Evolutionary conservation across 1,140 invertebrate genomes (phyloP).

Genomic region (Drosophila sucinea): DNA sequence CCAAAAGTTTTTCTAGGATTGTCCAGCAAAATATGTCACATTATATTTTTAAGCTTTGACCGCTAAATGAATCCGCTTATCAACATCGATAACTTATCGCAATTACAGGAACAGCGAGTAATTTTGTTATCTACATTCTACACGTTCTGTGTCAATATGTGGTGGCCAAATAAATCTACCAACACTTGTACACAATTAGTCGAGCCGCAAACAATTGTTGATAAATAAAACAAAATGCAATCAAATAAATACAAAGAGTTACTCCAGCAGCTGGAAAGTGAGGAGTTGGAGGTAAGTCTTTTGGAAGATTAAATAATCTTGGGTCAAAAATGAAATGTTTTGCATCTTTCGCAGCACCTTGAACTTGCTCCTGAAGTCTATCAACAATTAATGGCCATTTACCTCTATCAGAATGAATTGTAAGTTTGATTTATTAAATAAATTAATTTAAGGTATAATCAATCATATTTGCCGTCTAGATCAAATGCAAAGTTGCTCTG

Average conservation of each 20-base stretch:
- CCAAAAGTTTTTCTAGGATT: too few species aligned
- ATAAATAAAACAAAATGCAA: conserved; percentile 58
- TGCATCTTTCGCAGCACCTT: conserved; percentile 38
- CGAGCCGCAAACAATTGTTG: background rate
- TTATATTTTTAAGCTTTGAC: too few species aligned
- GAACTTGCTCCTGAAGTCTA: conserved; percentile 53
- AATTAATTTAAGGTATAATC: background rate
- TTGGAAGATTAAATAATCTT: background rate
- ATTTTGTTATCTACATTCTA: too few species aligned
- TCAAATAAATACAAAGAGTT: conserved; percentile 57
- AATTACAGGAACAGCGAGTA: too few species aligned
- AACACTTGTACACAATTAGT: background rate
- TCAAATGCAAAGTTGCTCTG: conserved; percentile 63
- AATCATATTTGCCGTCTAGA: conserved; percentile 20
- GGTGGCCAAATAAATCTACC: background rate
- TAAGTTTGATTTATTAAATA: conserved; percentile 15
- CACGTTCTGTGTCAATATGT: too few species aligned
- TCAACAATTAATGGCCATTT: conserved; percentile 66
- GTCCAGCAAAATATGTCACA: too few species aligned
- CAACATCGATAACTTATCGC: too few species aligned
- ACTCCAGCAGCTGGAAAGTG: conserved; percentile 48
- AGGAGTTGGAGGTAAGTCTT: conserved; percentile 56
- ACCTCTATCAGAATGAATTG: conserved; percentile 68
- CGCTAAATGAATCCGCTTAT: too few species aligned
- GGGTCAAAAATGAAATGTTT: background rate